phyloP scores from a whole-genome alignment of 2,797 vertebrate genomes.

The Mormyrus hasselquistii region DNA sequence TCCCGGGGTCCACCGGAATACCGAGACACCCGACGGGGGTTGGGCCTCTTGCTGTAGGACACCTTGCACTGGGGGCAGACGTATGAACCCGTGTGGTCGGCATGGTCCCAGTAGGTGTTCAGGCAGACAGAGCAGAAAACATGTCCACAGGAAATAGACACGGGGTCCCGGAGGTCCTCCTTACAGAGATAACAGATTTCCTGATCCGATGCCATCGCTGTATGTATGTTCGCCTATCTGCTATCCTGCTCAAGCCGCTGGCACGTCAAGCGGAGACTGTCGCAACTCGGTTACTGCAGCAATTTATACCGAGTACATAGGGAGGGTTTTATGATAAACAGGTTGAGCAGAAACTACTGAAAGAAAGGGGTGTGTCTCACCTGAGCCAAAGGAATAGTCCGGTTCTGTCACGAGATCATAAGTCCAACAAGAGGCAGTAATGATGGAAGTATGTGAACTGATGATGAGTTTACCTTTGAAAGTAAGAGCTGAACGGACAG shows the following conservation, averaged over 20 bases:
- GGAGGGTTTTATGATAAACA: constrained; percentile 59
- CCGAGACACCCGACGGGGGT: constrained; percentile 54
- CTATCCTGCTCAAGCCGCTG: constrained; percentile 22
- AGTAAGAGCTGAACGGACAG: not conserved
- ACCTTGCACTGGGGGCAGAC: constrained; percentile 64
- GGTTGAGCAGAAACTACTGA: constrained; percentile 73
- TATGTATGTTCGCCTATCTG: not conserved
- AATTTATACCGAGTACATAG: constrained; percentile 68
- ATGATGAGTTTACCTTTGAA: not conserved
- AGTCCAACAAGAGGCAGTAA: constrained; percentile 30
- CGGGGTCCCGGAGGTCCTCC: constrained; percentile 64
- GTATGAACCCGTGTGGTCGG: constrained; percentile 59
- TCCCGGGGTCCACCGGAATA: constrained; percentile 43
- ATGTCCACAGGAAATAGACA: constrained; percentile 71
- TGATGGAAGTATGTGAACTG: constrained; percentile 49
- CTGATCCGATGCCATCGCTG: constrained; percentile 57
- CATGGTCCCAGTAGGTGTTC: constrained; percentile 73
- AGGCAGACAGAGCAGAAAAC: constrained; percentile 66
- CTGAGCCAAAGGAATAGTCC: constrained; percentile 26
- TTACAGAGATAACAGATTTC: constrained; percentile 67
- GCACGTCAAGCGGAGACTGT: constrained; percentile 53
- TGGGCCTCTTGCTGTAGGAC: constrained; percentile 66
- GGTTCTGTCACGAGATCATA: constrained; percentile 35
- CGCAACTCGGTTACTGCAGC: constrained; percentile 36
- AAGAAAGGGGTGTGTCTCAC: constrained; percentile 46